Base-by-base conservation (phyloP, 64 coral and sea anemone species). In the Stylophora pistillata region DNA sequence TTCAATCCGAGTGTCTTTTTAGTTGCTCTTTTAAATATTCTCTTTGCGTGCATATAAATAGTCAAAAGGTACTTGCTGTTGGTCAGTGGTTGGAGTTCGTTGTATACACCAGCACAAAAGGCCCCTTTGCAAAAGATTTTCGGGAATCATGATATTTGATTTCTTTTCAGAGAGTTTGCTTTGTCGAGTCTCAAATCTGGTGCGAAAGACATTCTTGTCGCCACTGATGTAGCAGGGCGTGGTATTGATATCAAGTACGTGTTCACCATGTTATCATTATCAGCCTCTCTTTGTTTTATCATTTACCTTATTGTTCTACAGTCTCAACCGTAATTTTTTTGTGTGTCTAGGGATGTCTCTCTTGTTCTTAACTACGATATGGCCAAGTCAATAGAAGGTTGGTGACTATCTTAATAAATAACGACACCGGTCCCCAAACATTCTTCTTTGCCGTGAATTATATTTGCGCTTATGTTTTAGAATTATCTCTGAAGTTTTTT, bases 221-320 rank as follows among this genome's bases (percentile, higher is more conserved):
- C 86, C 9, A 99, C 97, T 34, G 94, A 99, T 70, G 97, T 99
- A 23, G 97, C 97, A 18, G 97, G 97, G 28, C 97, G 97, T 91
- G 97, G 97, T 91, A 99, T 99, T 58, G 97, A 99, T 74, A 95
- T 99, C 87, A 99, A 95, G 97, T 99, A 93, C 71, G 93, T 66
- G 52, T 15, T 53, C 14, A 25, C 9, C 5, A 10, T 10, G 37
- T 47, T 47, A 47, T 47, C 37, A 47, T 47, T 7, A 47, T 7
- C 37, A 47, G 56, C 20, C 0, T 53, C 21, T 68, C 6, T 53
- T 16, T 27, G 9, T 34, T 37, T n/a, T 21, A 13, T 28, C 26
- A 9, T 65, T 68, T 47, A 25, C 10, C 23, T 17, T 41, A 17
- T 5, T 53, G 32, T 84, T 53, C 63, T 18, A 81, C 10, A 14